A percentile compares a stretch with the other conserved stretches of the same genome.
Conservation (phyloP, 2,888 invertebrate genomes). For the Polydrusus pterygomalis region DNA sequence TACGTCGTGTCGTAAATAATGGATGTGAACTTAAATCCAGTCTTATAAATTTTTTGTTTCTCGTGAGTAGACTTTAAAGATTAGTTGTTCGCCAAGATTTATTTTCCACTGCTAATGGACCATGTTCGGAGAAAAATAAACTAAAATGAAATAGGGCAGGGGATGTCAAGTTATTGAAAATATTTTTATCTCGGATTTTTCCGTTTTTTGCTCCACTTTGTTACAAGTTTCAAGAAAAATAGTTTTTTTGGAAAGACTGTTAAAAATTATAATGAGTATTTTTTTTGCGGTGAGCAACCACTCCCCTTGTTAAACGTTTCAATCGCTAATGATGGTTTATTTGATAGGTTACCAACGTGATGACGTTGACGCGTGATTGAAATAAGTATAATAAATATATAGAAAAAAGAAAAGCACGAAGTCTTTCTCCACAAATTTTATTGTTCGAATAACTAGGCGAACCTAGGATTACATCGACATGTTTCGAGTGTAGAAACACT, state of each 20-base stretch:
- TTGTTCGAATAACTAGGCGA: too few relatives aligned
- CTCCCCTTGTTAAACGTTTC: too few relatives aligned
- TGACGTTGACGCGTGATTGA: too few relatives aligned
- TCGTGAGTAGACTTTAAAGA: constrained; percentile 52
- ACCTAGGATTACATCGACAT: too few relatives aligned
- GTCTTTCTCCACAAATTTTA: too few relatives aligned
- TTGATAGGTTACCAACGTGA: too few relatives aligned
- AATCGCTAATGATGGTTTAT: too few relatives aligned
- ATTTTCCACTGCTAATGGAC: constrained; percentile 42
- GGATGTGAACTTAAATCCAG: constrained; percentile 47
- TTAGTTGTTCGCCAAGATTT: constrained; percentile 44
- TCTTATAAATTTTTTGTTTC: constrained; percentile 47
- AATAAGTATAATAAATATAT: too few relatives aligned
- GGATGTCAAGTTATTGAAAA: constrained; percentile 24
- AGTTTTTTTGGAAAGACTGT: neutral
- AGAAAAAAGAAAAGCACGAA: too few relatives aligned
- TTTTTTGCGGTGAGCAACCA: neutral
- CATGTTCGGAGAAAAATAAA: constrained; percentile 30
- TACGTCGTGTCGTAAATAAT: constrained; percentile 50
- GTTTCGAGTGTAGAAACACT: too few relatives aligned
- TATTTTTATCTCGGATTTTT: neutral
- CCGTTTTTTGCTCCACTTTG: neutral
- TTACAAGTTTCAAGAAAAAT: neutral
- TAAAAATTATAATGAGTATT: neutral
- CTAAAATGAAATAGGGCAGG: constrained; percentile 26